Evolutionary conservation across 2,797 vertebrate genomes (phyloP).

Genomic region (Octomys mimax): DNA sequence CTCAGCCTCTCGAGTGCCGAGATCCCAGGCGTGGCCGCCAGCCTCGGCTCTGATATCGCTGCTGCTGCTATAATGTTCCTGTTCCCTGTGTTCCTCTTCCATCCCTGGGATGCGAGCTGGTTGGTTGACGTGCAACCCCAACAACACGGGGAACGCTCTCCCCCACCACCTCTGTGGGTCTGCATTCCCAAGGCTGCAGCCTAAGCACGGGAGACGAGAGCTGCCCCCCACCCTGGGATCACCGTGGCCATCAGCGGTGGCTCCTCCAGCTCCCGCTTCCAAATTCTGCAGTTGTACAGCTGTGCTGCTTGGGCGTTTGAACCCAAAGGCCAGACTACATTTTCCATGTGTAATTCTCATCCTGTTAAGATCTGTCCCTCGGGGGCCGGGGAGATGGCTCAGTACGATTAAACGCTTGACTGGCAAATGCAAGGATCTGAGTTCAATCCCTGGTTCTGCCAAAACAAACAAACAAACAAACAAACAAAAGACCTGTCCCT

Average conservation of each 20-base stretch:
- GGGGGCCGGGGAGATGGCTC: too few relatives aligned
- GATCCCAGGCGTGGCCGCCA: neutral
- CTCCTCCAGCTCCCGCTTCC: neutral
- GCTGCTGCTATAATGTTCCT: slow-evolving; percentile 31
- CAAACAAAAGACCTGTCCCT: neutral
- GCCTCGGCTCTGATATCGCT: neutral
- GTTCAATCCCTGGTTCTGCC: too few relatives aligned
- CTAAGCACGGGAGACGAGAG: neutral
- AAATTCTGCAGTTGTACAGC: slow-evolving; percentile 1
- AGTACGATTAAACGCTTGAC: too few relatives aligned
- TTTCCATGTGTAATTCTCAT: neutral
- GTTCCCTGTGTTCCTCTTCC: slow-evolving; percentile 2
- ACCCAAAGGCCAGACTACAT: neutral
- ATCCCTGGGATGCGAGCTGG: neutral
- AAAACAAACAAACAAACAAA: too few relatives aligned
- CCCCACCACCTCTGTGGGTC: neutral
- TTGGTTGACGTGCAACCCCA: neutral
- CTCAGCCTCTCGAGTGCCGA: too few relatives aligned
- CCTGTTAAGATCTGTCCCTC: too few relatives aligned
- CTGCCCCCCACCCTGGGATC: neutral
- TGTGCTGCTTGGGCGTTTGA: neutral
- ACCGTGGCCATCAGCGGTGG: neutral
- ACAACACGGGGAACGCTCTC: neutral
- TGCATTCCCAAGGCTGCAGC: neutral
- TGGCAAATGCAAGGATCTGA: too few relatives aligned